A percentile compares a stretch with the other conserved stretches of the same genome.
Evolutionary conservation across 2,797 vertebrate species (phyloP).

Genomic region (Xenopus petersii): DNA sequence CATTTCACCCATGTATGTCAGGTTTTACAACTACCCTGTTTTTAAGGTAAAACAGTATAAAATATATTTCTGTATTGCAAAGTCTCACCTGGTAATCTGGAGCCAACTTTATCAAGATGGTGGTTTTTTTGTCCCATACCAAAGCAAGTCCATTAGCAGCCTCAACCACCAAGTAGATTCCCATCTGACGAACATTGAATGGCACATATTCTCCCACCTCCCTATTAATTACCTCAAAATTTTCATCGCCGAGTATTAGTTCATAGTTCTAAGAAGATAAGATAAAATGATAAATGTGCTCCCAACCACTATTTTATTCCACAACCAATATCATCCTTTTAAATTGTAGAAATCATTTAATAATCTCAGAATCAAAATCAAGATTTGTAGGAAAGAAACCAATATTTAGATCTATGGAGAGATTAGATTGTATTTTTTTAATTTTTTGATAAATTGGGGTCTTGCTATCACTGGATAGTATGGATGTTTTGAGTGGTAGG

Average conservation of each 20-base stretch:
- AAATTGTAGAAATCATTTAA: too few relatives aligned
- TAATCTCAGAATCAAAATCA: too few relatives aligned
- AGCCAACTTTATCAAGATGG: slow-evolving; percentile 65
- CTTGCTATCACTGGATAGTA: too few relatives aligned
- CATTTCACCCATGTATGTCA: too few relatives aligned
- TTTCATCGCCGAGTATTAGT: slow-evolving; percentile 74
- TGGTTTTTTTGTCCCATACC: slow-evolving; percentile 74
- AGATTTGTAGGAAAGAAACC: too few relatives aligned
- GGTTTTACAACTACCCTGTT: too few relatives aligned
- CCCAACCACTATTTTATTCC: too few relatives aligned
- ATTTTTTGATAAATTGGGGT: too few relatives aligned
- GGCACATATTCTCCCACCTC: slow-evolving; percentile 55
- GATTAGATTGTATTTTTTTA: too few relatives aligned
- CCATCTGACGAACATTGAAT: slow-evolving; percentile 70
- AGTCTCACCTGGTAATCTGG: slow-evolving; percentile 64
- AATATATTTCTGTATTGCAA: neutral
- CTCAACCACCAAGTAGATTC: slow-evolving; percentile 69
- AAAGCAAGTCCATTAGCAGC: slow-evolving; percentile 63
- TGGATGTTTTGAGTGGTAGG: too few relatives aligned
- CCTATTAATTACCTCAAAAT: slow-evolving; percentile 63
- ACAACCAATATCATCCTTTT: too few relatives aligned
- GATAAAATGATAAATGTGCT: neutral
- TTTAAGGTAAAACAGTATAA: neutral
- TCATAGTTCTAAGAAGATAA: slow-evolving; percentile 70
- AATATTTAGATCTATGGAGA: too few relatives aligned